Conservation (phyloP, 2,797 vertebrate species). For the Bryconaethiops microstoma region DNA sequence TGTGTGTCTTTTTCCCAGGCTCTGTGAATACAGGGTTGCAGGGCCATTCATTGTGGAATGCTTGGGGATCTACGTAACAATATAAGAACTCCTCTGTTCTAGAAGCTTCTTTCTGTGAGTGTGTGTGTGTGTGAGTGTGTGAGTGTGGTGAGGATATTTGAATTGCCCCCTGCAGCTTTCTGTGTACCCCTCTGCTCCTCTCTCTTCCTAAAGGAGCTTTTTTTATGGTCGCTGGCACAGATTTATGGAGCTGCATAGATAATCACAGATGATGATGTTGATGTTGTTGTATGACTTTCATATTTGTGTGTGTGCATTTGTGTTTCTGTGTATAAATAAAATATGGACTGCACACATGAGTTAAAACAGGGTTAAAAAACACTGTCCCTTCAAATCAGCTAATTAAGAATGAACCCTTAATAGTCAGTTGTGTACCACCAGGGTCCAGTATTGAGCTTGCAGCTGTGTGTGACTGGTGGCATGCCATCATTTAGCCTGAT, state of each 20-base stretch:
- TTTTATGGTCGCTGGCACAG: not conserved
- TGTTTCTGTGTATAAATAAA: no score
- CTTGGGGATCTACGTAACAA: constrained; percentile 15
- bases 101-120: constrained; percentile 29
- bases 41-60: constrained; percentile 41
- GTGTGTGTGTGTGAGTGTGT: constrained; percentile 24
- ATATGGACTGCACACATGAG: no score
- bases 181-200: constrained; percentile 1
- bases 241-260: not conserved
- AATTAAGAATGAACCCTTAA: no score
- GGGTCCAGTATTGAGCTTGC: no score
- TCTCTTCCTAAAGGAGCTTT: not conserved
- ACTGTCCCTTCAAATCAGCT: no score
- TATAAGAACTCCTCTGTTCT: constrained; percentile 42
- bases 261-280: not conserved
- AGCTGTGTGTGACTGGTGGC: no score
- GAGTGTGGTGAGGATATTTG: not conserved
- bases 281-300: no score
- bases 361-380: no score
- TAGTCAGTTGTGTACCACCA: no score
- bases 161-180: constrained; percentile 10
- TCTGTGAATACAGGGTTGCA: constrained; percentile 43
- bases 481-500: no score
- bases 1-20: constrained; percentile 47
- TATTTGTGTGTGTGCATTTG: no score